phyloP scores from a whole-genome alignment of 2,888 invertebrate species.

The Netelia melanura region DNA sequence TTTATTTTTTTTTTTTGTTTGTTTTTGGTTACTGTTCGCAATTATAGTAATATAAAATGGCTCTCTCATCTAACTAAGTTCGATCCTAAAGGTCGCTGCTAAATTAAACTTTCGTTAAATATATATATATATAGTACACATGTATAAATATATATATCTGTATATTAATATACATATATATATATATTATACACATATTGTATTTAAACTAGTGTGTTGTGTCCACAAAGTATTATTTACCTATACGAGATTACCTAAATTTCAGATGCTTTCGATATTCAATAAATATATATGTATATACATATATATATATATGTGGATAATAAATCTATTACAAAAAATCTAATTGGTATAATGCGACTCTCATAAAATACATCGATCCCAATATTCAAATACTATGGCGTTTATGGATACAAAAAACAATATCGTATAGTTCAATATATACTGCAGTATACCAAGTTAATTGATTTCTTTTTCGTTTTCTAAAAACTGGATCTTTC shows the following conservation, averaged over 20 bases:
- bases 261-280: conserved; percentile 67
- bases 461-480: conserved; percentile 37
- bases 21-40: conserved; percentile 66
- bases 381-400: conserved; percentile 82
- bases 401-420: conserved; percentile 81
- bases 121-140: conserved; percentile 54
- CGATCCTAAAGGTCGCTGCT: conserved; percentile 69
- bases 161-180: conserved; percentile 37
- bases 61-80: conserved; percentile 78
- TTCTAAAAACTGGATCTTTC: conserved; percentile 58
- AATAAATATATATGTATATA: conserved; percentile 72
- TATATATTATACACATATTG: conserved; percentile 29
- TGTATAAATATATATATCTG: conserved; percentile 34
- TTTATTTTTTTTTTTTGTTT: conserved; percentile 36
- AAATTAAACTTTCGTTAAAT: conserved; percentile 66
- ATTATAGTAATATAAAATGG: conserved; percentile 69
- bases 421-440: conserved; percentile 71
- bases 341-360: conserved; percentile 80
- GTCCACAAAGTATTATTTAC: conserved; percentile 61
- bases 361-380: conserved; percentile 83
- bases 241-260: conserved; percentile 63
- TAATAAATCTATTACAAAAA: conserved; percentile 82
- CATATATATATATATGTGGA: conserved; percentile 71
- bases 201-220: conserved; percentile 60
- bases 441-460: conserved; percentile 44